These are phyloP conservation scores for Eugnorisma glareosa DNA, from an alignment of 2,888 invertebrate species.

Conservation along the genomic window DNA sequence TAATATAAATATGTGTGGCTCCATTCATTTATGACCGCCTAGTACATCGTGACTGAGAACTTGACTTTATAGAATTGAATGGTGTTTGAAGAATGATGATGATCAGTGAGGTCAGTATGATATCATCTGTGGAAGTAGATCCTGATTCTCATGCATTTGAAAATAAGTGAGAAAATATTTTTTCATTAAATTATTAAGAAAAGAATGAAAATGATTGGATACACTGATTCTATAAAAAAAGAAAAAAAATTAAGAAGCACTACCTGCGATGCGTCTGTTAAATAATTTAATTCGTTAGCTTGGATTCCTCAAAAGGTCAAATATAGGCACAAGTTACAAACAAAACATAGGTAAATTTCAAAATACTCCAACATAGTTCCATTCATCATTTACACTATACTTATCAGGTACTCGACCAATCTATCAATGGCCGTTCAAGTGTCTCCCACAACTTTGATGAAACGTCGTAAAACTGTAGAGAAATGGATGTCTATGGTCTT, in stretches of 20 bases:
- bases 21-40: slow-evolving; percentile 18
- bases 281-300: background rate
- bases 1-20: slow-evolving; percentile 41
- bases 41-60: slow-evolving; percentile 38
- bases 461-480: slow-evolving; percentile 47
- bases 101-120: slow-evolving; percentile 41
- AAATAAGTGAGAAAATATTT: background rate
- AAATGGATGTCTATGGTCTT: slow-evolving; percentile 50
- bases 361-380: slow-evolving; percentile 3
- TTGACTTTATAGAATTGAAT: slow-evolving; percentile 10
- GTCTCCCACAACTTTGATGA: slow-evolving; percentile 40
- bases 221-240: background rate
- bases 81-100: slow-evolving; percentile 15
- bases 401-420: slow-evolving; percentile 16
- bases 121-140: slow-evolving; percentile 26
- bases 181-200: background rate
- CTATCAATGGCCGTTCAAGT: slow-evolving; percentile 20
- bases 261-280: background rate
- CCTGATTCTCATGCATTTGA: slow-evolving; percentile 19
- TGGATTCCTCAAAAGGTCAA: background rate
- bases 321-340: background rate
- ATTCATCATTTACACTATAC: slow-evolving; percentile 4
- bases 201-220: background rate
- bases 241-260: background rate
- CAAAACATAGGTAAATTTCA: background rate